Conservation (phyloP, 2,888 invertebrate genomes). For the Nomada ferruginata region DNA sequence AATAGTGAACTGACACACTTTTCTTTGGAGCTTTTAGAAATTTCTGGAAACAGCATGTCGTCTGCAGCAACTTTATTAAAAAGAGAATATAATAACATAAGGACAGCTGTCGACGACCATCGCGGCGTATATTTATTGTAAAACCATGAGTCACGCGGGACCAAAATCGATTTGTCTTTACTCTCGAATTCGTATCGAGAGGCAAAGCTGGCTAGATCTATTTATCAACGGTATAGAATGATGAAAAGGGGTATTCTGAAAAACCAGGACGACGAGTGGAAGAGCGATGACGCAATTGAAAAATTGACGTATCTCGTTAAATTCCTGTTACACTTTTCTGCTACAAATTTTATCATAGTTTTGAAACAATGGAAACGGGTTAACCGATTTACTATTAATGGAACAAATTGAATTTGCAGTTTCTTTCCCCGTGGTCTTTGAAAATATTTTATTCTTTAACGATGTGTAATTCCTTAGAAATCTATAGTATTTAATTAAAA, state of each 20-base stretch:
- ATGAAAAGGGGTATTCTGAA: slow-evolving; percentile 29
- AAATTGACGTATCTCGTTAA: slow-evolving; percentile 54
- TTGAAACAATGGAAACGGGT: neutral
- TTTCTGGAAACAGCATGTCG: neutral
- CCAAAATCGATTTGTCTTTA: slow-evolving; percentile 76
- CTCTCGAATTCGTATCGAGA: slow-evolving; percentile 63
- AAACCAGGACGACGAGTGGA: slow-evolving; percentile 32
- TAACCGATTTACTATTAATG: too few species aligned
- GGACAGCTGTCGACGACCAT: slow-evolving; percentile 54
- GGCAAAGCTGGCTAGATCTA: slow-evolving; percentile 61
- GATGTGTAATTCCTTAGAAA: too few species aligned
- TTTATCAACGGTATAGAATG: slow-evolving; percentile 69
- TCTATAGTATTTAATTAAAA: too few species aligned
- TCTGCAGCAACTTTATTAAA: slow-evolving; percentile 17
- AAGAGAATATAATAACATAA: slow-evolving; percentile 42
- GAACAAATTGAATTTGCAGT: too few species aligned
- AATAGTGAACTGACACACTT: neutral
- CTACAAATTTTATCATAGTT: neutral
- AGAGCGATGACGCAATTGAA: slow-evolving; percentile 63
- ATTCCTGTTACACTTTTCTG: slow-evolving; percentile 50
- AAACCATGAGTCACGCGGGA: slow-evolving; percentile 71
- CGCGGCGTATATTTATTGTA: slow-evolving; percentile 71
- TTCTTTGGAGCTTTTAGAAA: neutral
- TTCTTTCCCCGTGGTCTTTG: too few species aligned
- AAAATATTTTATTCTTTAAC: too few species aligned